Base-by-base conservation (phyloP, 2,113 vertebrate genomes). In the Hymenochirus boettgeri region DNA sequence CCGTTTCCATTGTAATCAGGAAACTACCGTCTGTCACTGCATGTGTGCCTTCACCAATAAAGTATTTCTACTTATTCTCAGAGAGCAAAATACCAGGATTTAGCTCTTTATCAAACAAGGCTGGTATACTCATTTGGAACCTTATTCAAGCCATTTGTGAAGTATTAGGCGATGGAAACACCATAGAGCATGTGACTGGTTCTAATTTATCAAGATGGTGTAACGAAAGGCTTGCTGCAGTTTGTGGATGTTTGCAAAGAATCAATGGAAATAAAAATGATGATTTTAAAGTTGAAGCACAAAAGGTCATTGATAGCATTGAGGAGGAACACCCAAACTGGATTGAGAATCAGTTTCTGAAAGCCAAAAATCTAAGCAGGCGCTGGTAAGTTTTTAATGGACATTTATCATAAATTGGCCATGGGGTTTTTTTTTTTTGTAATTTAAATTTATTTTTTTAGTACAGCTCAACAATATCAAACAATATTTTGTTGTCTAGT, bases 1-100 rank as follows among this genome's bases (percentile, higher is more conserved):
- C 90, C 69, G 74, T 97, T 55, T 93, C 92, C 81, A 91, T 94
- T 87, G 82, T 97, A 80, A 92, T 96, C 84, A 88, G 88, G 83
- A 91, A 93, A 83, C 87, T 98, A 81, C 92, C 93, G 73, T 84
- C 86, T 33, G 86, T 87, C 70, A 90, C 97, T 80, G 89, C 90
- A 75, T 93, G 94, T 70, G 81, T 99, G 79, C 92, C 93, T 80
- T 84, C 92, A 67, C 76, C 96, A 70, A 59, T 97, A 78, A 94
- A 93, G 76, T 93, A 88, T 83, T 89, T 99, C 73, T 97, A 97
- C 89, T 84, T 85, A 79, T 76, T 88, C 76, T 88, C 90, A 72
- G 93, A 97, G 85, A 91, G 85, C 77, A 89, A 87, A 78, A 89
- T 94, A 78, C 88, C 91, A 81, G 85, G 90, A 80, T 88, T 91